A percentile compares a stretch with the other conserved stretches of the same genome.
Conservation (phyloP, 2,113 vertebrate genomes). For the Otus sunia region DNA sequence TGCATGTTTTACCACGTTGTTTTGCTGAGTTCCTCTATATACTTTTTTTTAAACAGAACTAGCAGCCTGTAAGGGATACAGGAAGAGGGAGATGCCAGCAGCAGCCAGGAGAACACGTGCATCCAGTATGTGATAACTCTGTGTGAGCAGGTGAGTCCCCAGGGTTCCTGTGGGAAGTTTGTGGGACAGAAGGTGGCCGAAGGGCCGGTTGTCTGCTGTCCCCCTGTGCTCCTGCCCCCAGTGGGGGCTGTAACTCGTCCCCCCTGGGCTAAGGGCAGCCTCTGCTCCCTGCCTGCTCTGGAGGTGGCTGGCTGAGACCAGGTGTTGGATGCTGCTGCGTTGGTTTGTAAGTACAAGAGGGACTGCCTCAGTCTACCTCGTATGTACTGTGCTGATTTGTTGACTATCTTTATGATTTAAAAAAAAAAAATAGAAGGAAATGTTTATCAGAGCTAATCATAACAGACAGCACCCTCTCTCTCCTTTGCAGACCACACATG, state of each 20-base stretch:
- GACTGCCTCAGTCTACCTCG: not conserved
- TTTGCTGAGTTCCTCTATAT: not conserved
- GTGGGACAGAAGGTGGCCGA: not conserved
- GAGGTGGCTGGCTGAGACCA: too few species aligned
- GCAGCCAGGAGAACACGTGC: not conserved
- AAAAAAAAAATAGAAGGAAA: not conserved
- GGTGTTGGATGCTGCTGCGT: not conserved
- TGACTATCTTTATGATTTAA: not conserved
- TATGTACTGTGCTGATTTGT: not conserved
- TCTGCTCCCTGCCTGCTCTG: not conserved
- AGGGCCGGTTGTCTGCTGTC: not conserved
- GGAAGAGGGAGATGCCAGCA: not conserved
- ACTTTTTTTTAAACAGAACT: not conserved
- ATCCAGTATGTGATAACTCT: not conserved
- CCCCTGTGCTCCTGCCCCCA: not conserved
- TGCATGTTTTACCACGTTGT: not conserved
- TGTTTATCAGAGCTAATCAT: not conserved
- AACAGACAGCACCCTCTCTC: not conserved
- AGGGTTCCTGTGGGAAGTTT: rapidly evolving
- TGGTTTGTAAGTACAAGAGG: too few species aligned
- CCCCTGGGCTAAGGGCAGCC: not conserved
- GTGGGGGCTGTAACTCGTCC: rapidly evolving
- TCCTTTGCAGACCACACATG: not conserved
- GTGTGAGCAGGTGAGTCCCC: not conserved
- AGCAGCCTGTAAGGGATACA: not conserved